Evolutionary conservation across 2,888 invertebrate genomes (phyloP).

Genomic region (Anthrax anthrax): DNA sequence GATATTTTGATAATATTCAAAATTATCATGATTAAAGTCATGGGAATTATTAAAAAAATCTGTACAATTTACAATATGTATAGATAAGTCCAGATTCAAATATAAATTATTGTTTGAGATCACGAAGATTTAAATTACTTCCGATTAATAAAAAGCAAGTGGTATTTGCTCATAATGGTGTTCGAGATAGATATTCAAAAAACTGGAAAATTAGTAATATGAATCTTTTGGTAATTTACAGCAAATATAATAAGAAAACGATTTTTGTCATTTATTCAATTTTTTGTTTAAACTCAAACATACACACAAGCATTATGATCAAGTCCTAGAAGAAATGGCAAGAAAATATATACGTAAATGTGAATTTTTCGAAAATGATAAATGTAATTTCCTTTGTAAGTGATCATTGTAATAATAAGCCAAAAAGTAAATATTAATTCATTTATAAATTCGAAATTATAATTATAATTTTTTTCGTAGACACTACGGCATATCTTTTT

Average conservation of each 20-base stretch:
- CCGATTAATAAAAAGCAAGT: not conserved
- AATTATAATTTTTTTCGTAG: too few relatives aligned
- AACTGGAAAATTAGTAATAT: not conserved
- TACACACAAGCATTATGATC: not conserved
- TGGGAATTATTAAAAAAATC: too few relatives aligned
- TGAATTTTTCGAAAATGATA: not conserved
- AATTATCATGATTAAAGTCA: too few relatives aligned
- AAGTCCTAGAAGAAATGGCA: not conserved
- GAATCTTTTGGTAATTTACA: not conserved
- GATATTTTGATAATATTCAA: too few relatives aligned
- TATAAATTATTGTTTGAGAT: not conserved
- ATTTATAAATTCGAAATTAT: too few relatives aligned
- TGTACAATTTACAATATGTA: too few relatives aligned
- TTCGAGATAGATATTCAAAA: not conserved
- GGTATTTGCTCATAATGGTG: not conserved
- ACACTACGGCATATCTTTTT: not conserved
- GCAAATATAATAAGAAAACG: too few relatives aligned
- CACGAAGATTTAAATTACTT: not conserved
- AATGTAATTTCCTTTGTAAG: not conserved
- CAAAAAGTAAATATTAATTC: not conserved
- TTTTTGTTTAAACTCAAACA: too few relatives aligned
- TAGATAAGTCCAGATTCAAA: not conserved
- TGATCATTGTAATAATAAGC: not conserved
- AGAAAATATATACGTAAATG: not conserved
- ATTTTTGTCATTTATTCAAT: too few relatives aligned